Conservation (phyloP, 23 tunicate species). For the Aplidium turbinatum region DNA sequence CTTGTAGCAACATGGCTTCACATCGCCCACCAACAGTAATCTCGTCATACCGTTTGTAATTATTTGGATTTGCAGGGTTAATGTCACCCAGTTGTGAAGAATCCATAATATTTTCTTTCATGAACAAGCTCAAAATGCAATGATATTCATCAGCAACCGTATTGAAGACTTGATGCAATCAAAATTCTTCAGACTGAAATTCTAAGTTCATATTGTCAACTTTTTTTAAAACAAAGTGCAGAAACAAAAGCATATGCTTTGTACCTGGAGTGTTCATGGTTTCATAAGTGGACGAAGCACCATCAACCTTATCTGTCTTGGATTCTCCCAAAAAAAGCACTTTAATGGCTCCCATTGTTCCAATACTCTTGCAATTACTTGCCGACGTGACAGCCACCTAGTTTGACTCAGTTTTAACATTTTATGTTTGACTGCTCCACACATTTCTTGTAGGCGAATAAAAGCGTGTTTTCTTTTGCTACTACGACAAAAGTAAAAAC, state of each 20-base stretch:
- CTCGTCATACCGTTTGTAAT: too few relatives aligned
- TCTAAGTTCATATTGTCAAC: too few relatives aligned
- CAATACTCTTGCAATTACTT: not conserved
- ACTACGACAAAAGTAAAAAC: not conserved
- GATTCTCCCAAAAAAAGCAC: not conserved
- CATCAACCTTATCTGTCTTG: conserved; percentile 2
- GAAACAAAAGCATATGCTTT: not conserved
- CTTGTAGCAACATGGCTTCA: too few relatives aligned
- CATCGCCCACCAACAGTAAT: too few relatives aligned
- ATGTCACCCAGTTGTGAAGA: too few relatives aligned
- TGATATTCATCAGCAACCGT: too few relatives aligned
- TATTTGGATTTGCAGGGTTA: too few relatives aligned
- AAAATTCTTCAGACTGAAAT: too few relatives aligned
- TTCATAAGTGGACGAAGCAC: not conserved
- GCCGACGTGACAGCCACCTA: not conserved
- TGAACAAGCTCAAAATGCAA: too few relatives aligned
- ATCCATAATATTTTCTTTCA: too few relatives aligned
- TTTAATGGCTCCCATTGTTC: not conserved
- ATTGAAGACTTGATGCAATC: too few relatives aligned
- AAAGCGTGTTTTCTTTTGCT: not conserved
- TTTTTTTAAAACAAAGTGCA: too few relatives aligned
- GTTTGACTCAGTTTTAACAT: not conserved
- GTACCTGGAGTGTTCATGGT: not conserved
- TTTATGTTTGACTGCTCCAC: not conserved
- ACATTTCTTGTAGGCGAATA: not conserved